These are phyloP conservation scores for Palloptera scutellata DNA, from an alignment of 2,888 invertebrate species.

Conservation along the genomic window DNA sequence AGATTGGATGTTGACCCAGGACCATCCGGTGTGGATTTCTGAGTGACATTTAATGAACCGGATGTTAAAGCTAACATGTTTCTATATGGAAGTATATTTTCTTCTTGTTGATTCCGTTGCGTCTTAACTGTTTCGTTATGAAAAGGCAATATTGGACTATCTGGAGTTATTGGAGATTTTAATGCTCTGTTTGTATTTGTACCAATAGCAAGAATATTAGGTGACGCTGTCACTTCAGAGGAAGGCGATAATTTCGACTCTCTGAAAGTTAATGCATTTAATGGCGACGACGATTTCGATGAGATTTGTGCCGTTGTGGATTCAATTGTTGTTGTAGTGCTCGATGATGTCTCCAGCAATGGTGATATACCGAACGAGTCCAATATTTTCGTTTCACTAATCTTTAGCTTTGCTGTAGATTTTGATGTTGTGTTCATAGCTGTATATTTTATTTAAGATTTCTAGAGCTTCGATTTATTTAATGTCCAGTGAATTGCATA, in stretches of 20 bases:
- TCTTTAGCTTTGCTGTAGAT: slow-evolving; percentile 5
- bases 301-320: slow-evolving; percentile 20
- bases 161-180: slow-evolving; percentile 3
- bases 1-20: not conserved
- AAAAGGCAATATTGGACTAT: not conserved
- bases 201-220: not conserved
- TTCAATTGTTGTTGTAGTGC: slow-evolving; percentile 17
- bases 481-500: too few relatives aligned
- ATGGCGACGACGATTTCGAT: slow-evolving; percentile 22
- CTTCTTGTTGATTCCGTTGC: not conserved
- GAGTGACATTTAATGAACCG: slow-evolving; percentile 6
- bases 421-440: slow-evolving; percentile 28
- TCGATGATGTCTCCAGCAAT: slow-evolving; percentile 20
- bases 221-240: slow-evolving; percentile 3
- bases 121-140: slow-evolving; percentile 3
- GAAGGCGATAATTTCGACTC: slow-evolving; percentile 14
- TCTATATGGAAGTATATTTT: not conserved
- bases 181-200: not conserved
- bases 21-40: not conserved
- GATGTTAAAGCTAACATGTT: slow-evolving; percentile 14
- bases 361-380: slow-evolving; percentile 16
- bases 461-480: too few relatives aligned
- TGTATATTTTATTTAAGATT: not conserved
- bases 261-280: slow-evolving; percentile 8
- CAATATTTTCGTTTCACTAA: slow-evolving; percentile 16